Evolutionary conservation across 30 jellyfish, hydroid and myxozoan species (phyloP).

Genomic region (Catostylus mosaicus): DNA sequence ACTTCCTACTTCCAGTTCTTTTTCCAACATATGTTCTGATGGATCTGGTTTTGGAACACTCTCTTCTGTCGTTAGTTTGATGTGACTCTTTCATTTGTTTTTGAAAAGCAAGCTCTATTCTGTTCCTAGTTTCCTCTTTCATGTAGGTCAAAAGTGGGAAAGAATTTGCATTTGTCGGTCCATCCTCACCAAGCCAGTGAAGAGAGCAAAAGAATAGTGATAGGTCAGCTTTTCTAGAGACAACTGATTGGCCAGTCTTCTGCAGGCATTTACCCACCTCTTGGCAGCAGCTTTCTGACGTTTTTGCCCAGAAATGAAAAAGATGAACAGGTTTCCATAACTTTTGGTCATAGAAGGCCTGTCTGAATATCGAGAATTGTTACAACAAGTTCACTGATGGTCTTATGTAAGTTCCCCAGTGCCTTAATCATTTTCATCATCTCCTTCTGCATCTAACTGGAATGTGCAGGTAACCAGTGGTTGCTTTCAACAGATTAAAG

Average conservation of each 20-base stretch:
- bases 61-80: neutral
- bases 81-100: neutral
- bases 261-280: conserved; percentile 39
- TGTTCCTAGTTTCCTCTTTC: neutral
- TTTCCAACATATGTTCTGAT: neutral
- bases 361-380: too few species aligned
- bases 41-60: neutral
- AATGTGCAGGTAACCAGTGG: too few species aligned
- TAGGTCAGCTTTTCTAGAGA: conserved; percentile 22
- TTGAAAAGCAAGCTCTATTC: conserved; percentile 24
- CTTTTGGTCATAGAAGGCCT: too few species aligned
- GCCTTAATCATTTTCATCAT: too few species aligned
- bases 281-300: conserved; percentile 42
- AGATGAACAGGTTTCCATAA: too few species aligned
- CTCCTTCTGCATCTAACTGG: too few species aligned
- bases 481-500: too few species aligned
- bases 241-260: conserved; percentile 22
- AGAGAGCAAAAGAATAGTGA: conserved; percentile 37
- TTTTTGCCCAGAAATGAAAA: conserved; percentile 33
- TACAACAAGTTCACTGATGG: too few species aligned
- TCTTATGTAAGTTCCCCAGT: too few species aligned
- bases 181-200: conserved; percentile 54
- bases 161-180: conserved; percentile 13
- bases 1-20: neutral
- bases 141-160: conserved; percentile 5